Percentiles rank a stretch among this genome's conserved stretches.
Evolutionary conservation across 2,888 invertebrate genomes (phyloP).

Genomic region (Drosophila macrothrix): DNA sequence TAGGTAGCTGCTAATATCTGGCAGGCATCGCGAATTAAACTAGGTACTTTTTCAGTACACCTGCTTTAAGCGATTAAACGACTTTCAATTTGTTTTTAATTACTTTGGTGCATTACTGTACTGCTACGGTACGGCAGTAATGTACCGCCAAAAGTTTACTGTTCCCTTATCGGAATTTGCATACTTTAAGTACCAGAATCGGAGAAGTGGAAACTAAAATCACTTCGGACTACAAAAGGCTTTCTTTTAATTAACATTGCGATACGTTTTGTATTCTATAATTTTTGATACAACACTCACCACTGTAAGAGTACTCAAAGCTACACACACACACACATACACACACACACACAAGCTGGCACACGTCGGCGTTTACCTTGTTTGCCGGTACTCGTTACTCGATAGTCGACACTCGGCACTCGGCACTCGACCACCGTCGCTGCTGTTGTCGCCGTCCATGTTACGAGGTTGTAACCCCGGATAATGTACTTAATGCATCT

Average conservation of each 20-base stretch:
- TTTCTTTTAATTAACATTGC: neutral
- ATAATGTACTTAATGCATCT: constrained; percentile 84
- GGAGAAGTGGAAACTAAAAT: neutral
- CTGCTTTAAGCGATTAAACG: neutral
- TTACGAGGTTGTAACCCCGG: constrained; percentile 83
- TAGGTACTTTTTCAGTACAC: neutral
- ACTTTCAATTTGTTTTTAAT: neutral
- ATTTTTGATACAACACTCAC: constrained; percentile 1
- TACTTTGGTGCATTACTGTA: neutral
- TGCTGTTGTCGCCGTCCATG: constrained; percentile 56
- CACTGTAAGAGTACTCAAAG: constrained; percentile 34
- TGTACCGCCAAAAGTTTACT: neutral
- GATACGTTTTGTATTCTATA: neutral
- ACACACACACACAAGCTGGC: constrained; percentile 7
- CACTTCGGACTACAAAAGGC: neutral
- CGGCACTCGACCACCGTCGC: constrained; percentile 17
- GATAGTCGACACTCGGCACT: constrained; percentile 9
- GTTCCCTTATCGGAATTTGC: neutral
- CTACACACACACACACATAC: neutral
- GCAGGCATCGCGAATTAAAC: neutral
- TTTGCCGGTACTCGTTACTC: constrained; percentile 55
- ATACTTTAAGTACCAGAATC: neutral
- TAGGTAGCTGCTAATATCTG: neutral
- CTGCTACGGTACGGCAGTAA: no score
- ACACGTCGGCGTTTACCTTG: constrained; percentile 56